phyloP scores from a whole-genome alignment of 2,888 invertebrate species.

The Thelaira solivaga region DNA sequence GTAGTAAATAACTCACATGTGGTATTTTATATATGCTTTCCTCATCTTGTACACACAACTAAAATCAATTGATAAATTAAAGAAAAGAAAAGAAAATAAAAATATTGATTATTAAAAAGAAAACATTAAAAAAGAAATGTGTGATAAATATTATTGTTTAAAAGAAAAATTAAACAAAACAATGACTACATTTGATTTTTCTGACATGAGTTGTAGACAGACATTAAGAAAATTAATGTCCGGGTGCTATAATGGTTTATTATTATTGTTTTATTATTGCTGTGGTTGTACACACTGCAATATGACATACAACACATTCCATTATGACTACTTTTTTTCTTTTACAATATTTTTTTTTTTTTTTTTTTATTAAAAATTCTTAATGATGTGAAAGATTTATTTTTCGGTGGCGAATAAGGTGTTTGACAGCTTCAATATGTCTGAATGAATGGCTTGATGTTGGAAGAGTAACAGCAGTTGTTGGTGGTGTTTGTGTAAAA shows the following conservation, averaged over 20 bases:
- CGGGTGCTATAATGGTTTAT: slow-evolving; percentile 2
- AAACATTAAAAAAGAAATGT: neutral
- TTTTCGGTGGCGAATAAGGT: slow-evolving; percentile 15
- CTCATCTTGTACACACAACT: neutral
- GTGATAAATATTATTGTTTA: slow-evolving; percentile 17
- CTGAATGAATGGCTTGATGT: slow-evolving; percentile 32
- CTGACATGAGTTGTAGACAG: slow-evolving; percentile 7
- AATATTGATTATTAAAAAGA: slow-evolving; percentile 28
- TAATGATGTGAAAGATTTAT: neutral
- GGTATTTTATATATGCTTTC: neutral
- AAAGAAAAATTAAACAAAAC: slow-evolving; percentile 12
- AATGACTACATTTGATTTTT: neutral
- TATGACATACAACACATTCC: slow-evolving; percentile 50
- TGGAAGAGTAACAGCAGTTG: slow-evolving; percentile 3
- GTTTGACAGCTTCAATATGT: slow-evolving; percentile 22
- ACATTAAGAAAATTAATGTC: slow-evolving; percentile 17
- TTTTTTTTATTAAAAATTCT: slow-evolving; percentile 1
- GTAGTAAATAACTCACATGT: neutral
- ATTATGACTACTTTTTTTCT: slow-evolving; percentile 21
- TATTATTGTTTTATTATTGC: neutral
- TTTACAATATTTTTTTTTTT: neutral
- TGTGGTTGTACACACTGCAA: slow-evolving; percentile 19
- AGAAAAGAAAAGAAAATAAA: neutral
- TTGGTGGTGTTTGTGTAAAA: neutral
- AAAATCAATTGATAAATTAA: slow-evolving; percentile 1